These are phyloP conservation scores for Apodemus speciosus DNA, from an alignment of 2,113 vertebrate species.

Conservation along the genomic window DNA sequence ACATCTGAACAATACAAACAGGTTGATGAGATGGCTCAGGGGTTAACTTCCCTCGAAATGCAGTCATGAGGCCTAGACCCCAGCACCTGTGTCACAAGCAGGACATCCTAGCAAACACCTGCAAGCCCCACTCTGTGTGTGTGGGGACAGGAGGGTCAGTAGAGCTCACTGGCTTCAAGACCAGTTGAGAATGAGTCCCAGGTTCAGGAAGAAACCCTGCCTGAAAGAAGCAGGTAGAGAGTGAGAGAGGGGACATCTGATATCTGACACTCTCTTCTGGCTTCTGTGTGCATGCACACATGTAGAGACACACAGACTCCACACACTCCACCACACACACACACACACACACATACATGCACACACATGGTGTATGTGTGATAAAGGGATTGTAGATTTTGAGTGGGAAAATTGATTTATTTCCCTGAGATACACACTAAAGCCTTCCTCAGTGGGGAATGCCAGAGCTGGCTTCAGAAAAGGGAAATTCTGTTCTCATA, in stretches of 20 bases:
- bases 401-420: not conserved
- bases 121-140: too few relatives aligned
- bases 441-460: not conserved
- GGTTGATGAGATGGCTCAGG: not conserved
- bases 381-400: not conserved
- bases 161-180: not conserved
- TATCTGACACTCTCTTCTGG: not conserved
- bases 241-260: not conserved
- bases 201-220: not conserved
- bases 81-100: not conserved
- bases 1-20: not conserved
- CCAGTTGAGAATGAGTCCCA: not conserved
- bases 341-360: not conserved
- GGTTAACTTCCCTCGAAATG: accelerated
- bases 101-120: not conserved
- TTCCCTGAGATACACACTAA: not conserved
- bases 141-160: not conserved
- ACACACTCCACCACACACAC: not conserved
- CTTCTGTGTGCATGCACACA: not conserved
- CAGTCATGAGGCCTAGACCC: not conserved
- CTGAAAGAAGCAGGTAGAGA: not conserved
- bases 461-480: not conserved
- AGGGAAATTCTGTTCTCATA: not conserved
- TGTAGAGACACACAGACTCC: not conserved
- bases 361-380: too few relatives aligned